phyloP scores from a whole-genome alignment of 2,888 invertebrate genomes.

The Parapristionchus giblindavisi region DNA sequence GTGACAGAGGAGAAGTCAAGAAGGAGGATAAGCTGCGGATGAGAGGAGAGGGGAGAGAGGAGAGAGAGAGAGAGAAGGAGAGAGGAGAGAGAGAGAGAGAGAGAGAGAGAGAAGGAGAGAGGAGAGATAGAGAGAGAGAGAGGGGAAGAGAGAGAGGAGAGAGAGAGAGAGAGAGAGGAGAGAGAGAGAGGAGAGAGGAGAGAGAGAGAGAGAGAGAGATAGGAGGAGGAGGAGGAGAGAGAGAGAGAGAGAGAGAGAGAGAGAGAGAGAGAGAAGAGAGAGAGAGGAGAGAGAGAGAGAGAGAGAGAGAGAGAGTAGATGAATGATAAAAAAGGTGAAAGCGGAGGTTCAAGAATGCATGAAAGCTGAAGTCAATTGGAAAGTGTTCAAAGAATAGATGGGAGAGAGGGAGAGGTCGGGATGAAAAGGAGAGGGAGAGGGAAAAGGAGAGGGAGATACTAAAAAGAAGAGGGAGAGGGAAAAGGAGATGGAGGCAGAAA shows the following conservation, averaged over 20 bases:
- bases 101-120: background rate
- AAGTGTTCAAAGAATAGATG: background rate
- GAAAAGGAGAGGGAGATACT: background rate
- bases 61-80: conserved; percentile 12
- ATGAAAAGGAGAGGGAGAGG: background rate
- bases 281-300: background rate
- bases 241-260: background rate
- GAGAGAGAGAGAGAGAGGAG: background rate
- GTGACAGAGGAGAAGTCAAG: too few relatives aligned
- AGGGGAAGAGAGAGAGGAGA: background rate
- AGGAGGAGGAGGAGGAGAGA: background rate
- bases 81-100: background rate
- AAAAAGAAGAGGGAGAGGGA: background rate
- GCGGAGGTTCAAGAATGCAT: background rate
- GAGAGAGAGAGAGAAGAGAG: background rate
- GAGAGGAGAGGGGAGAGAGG: background rate
- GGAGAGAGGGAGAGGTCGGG: background rate
- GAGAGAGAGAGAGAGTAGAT: background rate
- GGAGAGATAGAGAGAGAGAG: background rate
- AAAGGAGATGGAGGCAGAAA: background rate
- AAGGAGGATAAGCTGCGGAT: background rate
- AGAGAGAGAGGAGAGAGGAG: conserved; percentile 3
- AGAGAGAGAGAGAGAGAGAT: background rate
- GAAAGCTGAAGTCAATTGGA: background rate
- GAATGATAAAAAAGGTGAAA: background rate